Percentiles rank a stretch among this genome's conserved stretches.
Evolutionary conservation across 2,797 vertebrate species (phyloP).

Genomic region (Gouania willdenowi): DNA sequence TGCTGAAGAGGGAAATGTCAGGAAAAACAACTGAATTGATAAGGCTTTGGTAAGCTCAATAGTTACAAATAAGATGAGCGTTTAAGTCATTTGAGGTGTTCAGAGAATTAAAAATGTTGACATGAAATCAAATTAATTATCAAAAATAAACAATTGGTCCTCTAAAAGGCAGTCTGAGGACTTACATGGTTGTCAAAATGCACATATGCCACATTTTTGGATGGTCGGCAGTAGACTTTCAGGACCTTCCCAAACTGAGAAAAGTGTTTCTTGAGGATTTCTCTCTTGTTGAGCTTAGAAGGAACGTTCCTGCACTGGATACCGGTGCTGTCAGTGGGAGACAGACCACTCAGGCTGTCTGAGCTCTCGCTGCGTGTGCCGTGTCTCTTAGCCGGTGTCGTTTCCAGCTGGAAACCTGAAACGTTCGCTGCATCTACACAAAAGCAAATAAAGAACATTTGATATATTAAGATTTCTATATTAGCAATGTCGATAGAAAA

Average conservation of each 20-base stretch:
- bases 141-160: too few species aligned
- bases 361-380: slow-evolving; percentile 67
- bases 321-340: slow-evolving; percentile 67
- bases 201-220: slow-evolving; percentile 78
- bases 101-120: too few species aligned
- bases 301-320: slow-evolving; percentile 86
- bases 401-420: slow-evolving; percentile 10
- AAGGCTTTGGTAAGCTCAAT: too few species aligned
- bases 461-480: too few species aligned
- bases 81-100: too few species aligned
- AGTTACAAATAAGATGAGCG: too few species aligned
- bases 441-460: too few species aligned
- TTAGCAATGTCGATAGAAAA: too few species aligned
- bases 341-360: slow-evolving; percentile 66
- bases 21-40: too few species aligned
- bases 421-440: slow-evolving; percentile 15
- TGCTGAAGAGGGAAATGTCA: too few species aligned
- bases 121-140: too few species aligned
- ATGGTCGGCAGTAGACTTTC: slow-evolving; percentile 73
- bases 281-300: slow-evolving; percentile 75
- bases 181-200: slow-evolving; percentile 90
- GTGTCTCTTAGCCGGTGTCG: slow-evolving; percentile 36
- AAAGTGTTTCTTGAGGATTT: slow-evolving; percentile 81
- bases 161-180: background rate
- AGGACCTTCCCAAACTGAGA: slow-evolving; percentile 80